Evolutionary conservation across 2,113 vertebrate species (phyloP), one percentile per base, ranked within the genome.

Genomic region (Aptenodytes patagonicus): DNA sequence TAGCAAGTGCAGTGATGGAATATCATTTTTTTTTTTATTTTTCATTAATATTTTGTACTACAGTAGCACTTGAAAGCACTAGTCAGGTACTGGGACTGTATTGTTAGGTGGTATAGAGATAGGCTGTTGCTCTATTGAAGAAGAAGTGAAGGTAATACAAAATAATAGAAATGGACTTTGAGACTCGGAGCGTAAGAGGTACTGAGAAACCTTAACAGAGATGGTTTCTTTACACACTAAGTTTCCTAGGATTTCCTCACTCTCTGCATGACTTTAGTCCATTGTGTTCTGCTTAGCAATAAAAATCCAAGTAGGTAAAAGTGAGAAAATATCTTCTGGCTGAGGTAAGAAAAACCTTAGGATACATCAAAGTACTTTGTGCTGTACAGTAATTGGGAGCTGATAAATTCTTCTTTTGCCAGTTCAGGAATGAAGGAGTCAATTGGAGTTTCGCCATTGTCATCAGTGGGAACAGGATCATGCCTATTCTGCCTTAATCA

Each of bases 401-500:
- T 72, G 83, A 73, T 77, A 58, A 93, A 83, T 95, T 93, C 54
- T 62, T 78, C 29, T 79, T 88, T 90, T 90, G 85, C 64, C 76
- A 88, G 73, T 86, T 75, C 69, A 81, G 86, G 83, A 93, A 94
- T 86, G 83, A 90, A 94, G 92, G 78, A 90, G 71, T 95, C 95
- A 89, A 15, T 87, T 93, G 90, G 76, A 94, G 24, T 81, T 96
- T 84, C 92, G 90, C 85, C 88, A 86, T 83, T 94, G 72, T 90
- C 86, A 76, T 92, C 92, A 96, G 79, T 95, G 79, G 79, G 79
- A 94, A 80, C 54, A 65, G 75, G 87, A 97, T 94, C 95, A 94
- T 89, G 93, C 79, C 68, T 96, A 62, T 92, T 92, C 64, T 90
- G 86, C 76, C 68, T 77, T 96, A 94, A 91, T 95, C 85, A 90